Percentiles rank a stretch among this genome's conserved stretches.
Conservation (phyloP, 2,113 vertebrate genomes). For the Gymnarchus niloticus region DNA sequence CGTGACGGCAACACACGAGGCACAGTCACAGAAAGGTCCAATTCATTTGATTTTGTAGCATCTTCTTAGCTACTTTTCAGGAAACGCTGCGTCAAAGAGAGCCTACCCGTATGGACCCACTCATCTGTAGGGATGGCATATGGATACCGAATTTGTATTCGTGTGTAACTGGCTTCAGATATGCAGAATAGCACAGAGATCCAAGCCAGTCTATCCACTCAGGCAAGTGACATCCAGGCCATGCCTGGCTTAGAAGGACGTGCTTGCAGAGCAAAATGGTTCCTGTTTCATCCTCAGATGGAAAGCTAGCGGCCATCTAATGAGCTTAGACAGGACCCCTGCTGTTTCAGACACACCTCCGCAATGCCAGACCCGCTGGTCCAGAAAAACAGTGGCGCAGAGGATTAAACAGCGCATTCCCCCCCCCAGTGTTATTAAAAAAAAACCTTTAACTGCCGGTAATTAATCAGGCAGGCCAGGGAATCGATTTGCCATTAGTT, state of each 20-base stretch:
- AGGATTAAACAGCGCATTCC: constrained; percentile 19
- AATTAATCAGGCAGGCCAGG: constrained; percentile 15
- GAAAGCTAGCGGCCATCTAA: background rate
- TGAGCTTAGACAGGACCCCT: background rate
- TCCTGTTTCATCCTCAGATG: background rate
- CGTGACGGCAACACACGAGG: background rate
- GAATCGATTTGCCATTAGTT: constrained; percentile 28
- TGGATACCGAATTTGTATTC: too few relatives aligned
- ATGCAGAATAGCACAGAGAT: too few relatives aligned
- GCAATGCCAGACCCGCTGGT: background rate
- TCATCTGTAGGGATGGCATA: background rate
- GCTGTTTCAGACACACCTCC: background rate
- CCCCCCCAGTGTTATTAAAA: constrained; percentile 9
- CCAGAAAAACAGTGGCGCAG: background rate
- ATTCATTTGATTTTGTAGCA: background rate
- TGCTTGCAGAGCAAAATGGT: background rate
- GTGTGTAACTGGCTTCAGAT: too few relatives aligned
- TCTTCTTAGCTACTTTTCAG: background rate
- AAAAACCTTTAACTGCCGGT: constrained; percentile 9
- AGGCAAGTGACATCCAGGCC: background rate
- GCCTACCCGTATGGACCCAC: background rate
- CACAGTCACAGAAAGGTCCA: background rate
- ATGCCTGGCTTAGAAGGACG: background rate
- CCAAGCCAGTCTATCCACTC: background rate
- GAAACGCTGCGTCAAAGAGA: background rate